These are phyloP conservation scores for Boloria selene DNA, from an alignment of 2,888 invertebrate species.

Conservation along the genomic window DNA sequence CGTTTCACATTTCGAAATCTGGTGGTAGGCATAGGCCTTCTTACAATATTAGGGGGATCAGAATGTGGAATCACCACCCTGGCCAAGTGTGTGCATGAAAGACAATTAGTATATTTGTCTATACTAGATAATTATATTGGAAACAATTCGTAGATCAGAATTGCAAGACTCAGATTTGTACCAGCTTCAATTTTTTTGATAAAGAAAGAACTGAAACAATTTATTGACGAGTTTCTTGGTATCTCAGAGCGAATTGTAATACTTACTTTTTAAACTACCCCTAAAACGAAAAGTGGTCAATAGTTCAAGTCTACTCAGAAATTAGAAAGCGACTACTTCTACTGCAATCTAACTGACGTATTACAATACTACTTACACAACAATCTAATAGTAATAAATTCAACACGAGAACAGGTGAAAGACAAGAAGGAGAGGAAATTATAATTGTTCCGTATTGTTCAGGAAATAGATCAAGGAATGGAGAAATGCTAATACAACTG, in stretches of 20 bases:
- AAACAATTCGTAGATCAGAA: too few relatives aligned
- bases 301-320: slow-evolving; percentile 33
- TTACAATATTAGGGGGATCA: too few relatives aligned
- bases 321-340: slow-evolving; percentile 25
- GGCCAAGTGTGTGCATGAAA: too few relatives aligned
- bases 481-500: slow-evolving; percentile 35
- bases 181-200: too few relatives aligned
- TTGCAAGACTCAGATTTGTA: too few relatives aligned
- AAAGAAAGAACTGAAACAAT: slow-evolving; percentile 27
- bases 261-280: slow-evolving; percentile 29
- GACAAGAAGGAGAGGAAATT: slow-evolving; percentile 31
- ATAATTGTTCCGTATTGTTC: slow-evolving; percentile 32
- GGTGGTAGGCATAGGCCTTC: too few relatives aligned
- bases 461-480: slow-evolving; percentile 37
- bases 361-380: slow-evolving; percentile 25
- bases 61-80: too few relatives aligned
- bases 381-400: slow-evolving; percentile 36
- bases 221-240: slow-evolving; percentile 38
- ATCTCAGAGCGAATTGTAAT: slow-evolving; percentile 39
- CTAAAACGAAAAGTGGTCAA: slow-evolving; percentile 26
- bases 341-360: slow-evolving; percentile 19
- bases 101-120: too few relatives aligned
- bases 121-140: too few relatives aligned
- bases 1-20: too few relatives aligned
- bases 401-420: slow-evolving; percentile 33